Evolutionary conservation across 2,113 vertebrate species (phyloP).

Genomic region (Nibea coibor): DNA sequence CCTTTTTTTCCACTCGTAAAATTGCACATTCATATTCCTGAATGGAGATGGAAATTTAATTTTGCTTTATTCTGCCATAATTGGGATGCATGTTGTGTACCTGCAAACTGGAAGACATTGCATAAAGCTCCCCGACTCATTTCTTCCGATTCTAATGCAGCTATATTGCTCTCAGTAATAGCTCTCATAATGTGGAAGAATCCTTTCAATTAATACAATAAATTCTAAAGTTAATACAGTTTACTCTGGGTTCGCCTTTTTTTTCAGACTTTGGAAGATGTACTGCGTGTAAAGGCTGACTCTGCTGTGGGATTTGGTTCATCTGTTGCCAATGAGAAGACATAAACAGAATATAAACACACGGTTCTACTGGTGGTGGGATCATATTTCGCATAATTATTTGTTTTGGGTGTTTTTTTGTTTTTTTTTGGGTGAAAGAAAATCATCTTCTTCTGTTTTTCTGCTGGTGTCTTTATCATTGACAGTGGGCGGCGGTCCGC

Average conservation of each 20-base stretch:
- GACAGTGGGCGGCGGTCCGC: not conserved
- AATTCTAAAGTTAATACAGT: slow-evolving; percentile 68
- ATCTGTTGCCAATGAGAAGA: slow-evolving; percentile 43
- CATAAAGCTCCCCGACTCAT: slow-evolving; percentile 70
- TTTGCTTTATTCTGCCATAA: slow-evolving; percentile 83
- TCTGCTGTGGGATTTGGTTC: slow-evolving; percentile 31
- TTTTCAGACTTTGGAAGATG: slow-evolving; percentile 19
- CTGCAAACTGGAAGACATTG: slow-evolving; percentile 68
- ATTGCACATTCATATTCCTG: slow-evolving; percentile 95
- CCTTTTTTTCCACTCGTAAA: slow-evolving; percentile 90
- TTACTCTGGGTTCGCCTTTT: slow-evolving; percentile 34
- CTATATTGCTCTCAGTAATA: slow-evolving; percentile 75
- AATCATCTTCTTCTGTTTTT: slow-evolving; percentile 2
- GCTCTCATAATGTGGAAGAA: slow-evolving; percentile 67
- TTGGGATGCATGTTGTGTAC: slow-evolving; percentile 85
- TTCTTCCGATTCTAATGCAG: slow-evolving; percentile 70
- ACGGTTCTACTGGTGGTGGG: slow-evolving; percentile 10
- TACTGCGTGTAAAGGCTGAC: slow-evolving; percentile 6
- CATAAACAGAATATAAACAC: slow-evolving; percentile 16
- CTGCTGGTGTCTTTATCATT: slow-evolving; percentile 20
- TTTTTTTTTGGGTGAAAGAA: slow-evolving; percentile 24
- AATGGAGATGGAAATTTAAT: slow-evolving; percentile 87
- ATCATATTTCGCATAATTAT: slow-evolving; percentile 38
- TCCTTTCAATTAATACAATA: slow-evolving; percentile 76
- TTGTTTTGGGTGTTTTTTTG: slow-evolving; percentile 25